Evolutionary conservation across 2,797 vertebrate genomes (phyloP).

Genomic region (Danio jaintianensis): DNA sequence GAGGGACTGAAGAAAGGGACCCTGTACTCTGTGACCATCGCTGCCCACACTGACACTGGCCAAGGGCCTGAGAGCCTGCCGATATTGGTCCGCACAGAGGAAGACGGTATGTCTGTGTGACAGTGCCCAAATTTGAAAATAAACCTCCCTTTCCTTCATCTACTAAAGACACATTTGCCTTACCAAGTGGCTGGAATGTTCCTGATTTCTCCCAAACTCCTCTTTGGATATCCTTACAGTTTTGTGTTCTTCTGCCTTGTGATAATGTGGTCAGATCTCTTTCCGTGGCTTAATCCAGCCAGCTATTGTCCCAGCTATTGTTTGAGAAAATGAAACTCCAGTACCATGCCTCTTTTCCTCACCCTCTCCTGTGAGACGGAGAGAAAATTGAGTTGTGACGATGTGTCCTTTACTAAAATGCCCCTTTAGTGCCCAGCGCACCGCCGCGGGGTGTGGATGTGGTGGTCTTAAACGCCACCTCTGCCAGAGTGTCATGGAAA

Average conservation of each 20-base stretch:
- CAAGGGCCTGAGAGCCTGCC: slow-evolving; percentile 94
- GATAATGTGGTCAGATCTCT: background rate
- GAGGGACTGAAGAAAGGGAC: slow-evolving; percentile 97
- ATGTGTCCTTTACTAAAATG: slow-evolving; percentile 89
- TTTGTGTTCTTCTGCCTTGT: slow-evolving; percentile 63
- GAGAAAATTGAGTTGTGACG: slow-evolving; percentile 42
- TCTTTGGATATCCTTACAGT: slow-evolving; percentile 7
- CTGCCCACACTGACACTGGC: slow-evolving; percentile 90
- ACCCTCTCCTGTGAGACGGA: slow-evolving; percentile 25
- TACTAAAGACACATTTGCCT: slow-evolving; percentile 13
- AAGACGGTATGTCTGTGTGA: slow-evolving; percentile 95
- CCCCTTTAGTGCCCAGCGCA: slow-evolving; percentile 98
- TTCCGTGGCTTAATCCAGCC: background rate
- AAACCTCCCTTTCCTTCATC: slow-evolving; percentile 16
- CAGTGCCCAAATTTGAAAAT: slow-evolving; percentile 56
- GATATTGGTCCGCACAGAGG: slow-evolving; percentile 94
- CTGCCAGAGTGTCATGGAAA: slow-evolving; percentile 93
- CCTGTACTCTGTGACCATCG: slow-evolving; percentile 92
- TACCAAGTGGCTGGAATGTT: background rate
- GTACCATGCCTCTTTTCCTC: slow-evolving; percentile 22
- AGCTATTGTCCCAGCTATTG: background rate
- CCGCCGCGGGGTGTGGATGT: slow-evolving; percentile 94
- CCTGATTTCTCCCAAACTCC: slow-evolving; percentile 16
- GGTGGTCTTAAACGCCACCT: slow-evolving; percentile 94
- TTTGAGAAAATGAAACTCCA: background rate